Evolutionary conservation across 2,888 invertebrate genomes (phyloP).

Genomic region (Dorcus hopei): DNA sequence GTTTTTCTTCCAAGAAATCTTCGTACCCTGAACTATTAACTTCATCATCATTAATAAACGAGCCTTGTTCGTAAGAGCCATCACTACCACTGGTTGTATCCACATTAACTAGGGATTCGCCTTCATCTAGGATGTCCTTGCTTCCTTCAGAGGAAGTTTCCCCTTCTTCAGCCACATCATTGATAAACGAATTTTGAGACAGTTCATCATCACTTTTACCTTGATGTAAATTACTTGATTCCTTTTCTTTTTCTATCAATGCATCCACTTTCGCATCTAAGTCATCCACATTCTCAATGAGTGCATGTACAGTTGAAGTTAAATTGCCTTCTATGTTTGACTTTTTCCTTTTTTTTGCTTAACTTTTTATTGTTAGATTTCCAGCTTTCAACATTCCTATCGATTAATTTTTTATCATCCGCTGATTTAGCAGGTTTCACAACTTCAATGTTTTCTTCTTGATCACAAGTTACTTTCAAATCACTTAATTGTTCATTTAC

Average conservation of each 20-base stretch:
- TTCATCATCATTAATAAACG: constrained; percentile 39
- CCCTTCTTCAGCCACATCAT: constrained; percentile 43
- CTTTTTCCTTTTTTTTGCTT: not conserved
- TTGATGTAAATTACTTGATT: constrained; percentile 16
- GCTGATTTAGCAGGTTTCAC: not conserved
- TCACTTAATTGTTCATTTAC: not conserved
- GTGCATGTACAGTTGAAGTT: no score
- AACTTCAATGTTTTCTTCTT: not conserved
- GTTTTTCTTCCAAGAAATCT: constrained; percentile 15
- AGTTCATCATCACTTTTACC: constrained; percentile 17
- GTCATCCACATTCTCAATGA: no score
- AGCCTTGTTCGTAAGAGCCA: constrained; percentile 36
- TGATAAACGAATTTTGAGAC: constrained; percentile 26
- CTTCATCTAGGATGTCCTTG: constrained; percentile 43
- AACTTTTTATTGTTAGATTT: no score
- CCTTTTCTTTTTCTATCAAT: not conserved
- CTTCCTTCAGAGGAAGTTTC: constrained; percentile 44
- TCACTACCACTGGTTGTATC: constrained; percentile 31
- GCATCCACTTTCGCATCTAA: not conserved
- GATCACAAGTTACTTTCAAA: not conserved
- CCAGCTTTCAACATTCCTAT: not conserved
- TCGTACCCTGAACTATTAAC: constrained; percentile 39
- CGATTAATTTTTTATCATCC: constrained; percentile 9
- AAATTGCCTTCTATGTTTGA: not conserved
- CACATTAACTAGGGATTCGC: constrained; percentile 41